These are phyloP conservation scores for Bujurquina vittata DNA, from an alignment of 2,113 vertebrate genomes.

Conservation along the genomic window DNA sequence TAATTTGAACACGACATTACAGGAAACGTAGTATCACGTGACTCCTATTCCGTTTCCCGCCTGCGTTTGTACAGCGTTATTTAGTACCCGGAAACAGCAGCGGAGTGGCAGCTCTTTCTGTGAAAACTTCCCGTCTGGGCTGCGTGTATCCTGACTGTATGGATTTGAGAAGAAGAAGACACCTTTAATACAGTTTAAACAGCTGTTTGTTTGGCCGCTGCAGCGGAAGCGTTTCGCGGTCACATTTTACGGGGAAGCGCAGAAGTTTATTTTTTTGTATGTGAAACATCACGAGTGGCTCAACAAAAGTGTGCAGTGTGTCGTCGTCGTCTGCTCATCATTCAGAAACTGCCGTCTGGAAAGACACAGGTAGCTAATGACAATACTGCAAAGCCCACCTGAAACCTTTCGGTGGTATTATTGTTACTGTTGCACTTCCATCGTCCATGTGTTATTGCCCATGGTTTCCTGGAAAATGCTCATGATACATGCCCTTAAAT, in stretches of 20 bases:
- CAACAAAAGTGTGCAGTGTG: constrained; percentile 3
- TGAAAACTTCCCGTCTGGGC: rapidly evolving
- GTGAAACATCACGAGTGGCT: not conserved
- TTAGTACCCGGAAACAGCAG: constrained; percentile 29
- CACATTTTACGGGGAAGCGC: not conserved
- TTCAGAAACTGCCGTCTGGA: constrained; percentile 33
- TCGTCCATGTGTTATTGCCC: not conserved
- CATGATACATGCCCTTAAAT: too few relatives aligned
- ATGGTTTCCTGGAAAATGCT: not conserved
- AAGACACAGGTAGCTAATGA: constrained; percentile 54
- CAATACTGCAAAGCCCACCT: not conserved
- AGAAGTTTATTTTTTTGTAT: not conserved
- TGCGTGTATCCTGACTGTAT: not conserved
- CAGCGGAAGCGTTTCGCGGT: not conserved
- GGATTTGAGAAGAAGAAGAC: not conserved
- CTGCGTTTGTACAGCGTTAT: constrained; percentile 30
- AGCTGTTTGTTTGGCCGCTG: not conserved
- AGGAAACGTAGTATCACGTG: constrained; percentile 42
- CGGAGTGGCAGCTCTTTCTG: constrained; percentile 35
- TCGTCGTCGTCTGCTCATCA: constrained; percentile 7
- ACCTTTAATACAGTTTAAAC: not conserved
- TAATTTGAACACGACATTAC: not conserved
- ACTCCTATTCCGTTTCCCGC: constrained; percentile 50
- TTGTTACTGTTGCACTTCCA: not conserved
- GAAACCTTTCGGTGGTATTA: not conserved